Evolutionary conservation across 2,797 vertebrate genomes (phyloP).

Genomic region (Triplophysa bombifrons): DNA sequence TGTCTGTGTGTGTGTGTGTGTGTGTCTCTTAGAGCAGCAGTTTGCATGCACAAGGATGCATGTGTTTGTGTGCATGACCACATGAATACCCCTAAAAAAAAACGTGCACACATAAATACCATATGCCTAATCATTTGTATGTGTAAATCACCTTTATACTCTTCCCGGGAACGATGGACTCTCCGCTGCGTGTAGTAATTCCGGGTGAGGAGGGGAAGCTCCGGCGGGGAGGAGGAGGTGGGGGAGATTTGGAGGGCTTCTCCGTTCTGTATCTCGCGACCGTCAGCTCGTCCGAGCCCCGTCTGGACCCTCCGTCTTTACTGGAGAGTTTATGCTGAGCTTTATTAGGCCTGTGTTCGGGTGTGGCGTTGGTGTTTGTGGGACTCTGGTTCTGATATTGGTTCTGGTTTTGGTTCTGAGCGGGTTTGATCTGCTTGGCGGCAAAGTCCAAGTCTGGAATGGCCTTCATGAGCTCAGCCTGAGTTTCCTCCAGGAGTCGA

Average conservation of each 20-base stretch:
- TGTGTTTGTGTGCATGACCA: neutral
- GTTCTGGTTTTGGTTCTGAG: conserved; percentile 51
- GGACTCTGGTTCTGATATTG: conserved; percentile 48
- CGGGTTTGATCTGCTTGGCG: conserved; percentile 86
- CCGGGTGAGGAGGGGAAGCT: conserved; percentile 95
- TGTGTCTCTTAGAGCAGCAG: neutral
- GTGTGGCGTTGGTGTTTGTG: conserved; percentile 70
- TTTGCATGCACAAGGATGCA: neutral
- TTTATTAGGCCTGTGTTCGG: conserved; percentile 87
- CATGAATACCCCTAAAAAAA: neutral
- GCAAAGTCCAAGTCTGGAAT: conserved; percentile 97
- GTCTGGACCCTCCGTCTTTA: conserved; percentile 85
- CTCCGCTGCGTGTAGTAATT: conserved; percentile 89
- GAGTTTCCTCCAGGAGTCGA: conserved; percentile 95
- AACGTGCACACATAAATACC: neutral
- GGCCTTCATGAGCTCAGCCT: conserved; percentile 96
- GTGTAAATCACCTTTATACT: conserved; percentile 83
- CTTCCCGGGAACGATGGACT: conserved; percentile 90
- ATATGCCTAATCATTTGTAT: neutral
- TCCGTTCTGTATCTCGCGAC: conserved; percentile 94
- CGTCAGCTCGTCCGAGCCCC: conserved; percentile 93
- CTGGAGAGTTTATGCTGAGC: conserved; percentile 84
- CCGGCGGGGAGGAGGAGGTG: conserved; percentile 91
- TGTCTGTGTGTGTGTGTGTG: neutral
- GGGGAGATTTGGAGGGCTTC: conserved; percentile 96